Conservation (phyloP, 2,888 invertebrate genomes). For the Microplitis manilae region DNA sequence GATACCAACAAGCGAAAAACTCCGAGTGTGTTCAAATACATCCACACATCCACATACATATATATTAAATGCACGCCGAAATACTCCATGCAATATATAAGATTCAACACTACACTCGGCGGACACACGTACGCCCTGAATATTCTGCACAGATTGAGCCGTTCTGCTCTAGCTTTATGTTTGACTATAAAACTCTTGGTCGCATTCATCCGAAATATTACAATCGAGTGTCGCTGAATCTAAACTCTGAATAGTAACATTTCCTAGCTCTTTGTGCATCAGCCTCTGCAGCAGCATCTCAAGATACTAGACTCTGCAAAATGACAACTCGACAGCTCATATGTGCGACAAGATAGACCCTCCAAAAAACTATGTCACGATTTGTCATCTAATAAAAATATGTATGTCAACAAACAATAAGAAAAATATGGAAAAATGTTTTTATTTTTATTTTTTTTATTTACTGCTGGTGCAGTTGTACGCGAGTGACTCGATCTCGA, state of each 20-base stretch:
- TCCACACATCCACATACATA: conserved; percentile 6
- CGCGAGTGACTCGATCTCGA: no score
- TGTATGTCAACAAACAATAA: no score
- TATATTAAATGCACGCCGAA: not conserved
- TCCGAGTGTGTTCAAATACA: conserved; percentile 15
- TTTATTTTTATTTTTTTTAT: no score
- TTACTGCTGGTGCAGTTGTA: no score
- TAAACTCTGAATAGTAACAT: not conserved
- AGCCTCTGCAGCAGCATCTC: not conserved
- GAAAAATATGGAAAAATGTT: no score
- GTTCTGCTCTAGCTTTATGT: not conserved
- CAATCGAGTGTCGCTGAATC: not conserved
- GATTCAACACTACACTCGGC: not conserved
- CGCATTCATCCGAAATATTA: not conserved
- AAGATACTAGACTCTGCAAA: not conserved
- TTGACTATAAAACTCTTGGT: not conserved
- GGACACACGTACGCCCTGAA: not conserved
- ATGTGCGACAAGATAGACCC: no score
- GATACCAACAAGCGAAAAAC: conserved; percentile 15
- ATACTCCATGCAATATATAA: not conserved
- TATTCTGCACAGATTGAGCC: not conserved
- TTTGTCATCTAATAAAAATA: no score
- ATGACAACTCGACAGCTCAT: not conserved
- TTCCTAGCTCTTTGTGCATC: not conserved
- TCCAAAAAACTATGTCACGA: no score